A percentile compares a stretch with the other conserved stretches of the same genome.
phyloP scores from a whole-genome alignment of 2,888 invertebrate genomes.

The Eupithecia inturbata region DNA sequence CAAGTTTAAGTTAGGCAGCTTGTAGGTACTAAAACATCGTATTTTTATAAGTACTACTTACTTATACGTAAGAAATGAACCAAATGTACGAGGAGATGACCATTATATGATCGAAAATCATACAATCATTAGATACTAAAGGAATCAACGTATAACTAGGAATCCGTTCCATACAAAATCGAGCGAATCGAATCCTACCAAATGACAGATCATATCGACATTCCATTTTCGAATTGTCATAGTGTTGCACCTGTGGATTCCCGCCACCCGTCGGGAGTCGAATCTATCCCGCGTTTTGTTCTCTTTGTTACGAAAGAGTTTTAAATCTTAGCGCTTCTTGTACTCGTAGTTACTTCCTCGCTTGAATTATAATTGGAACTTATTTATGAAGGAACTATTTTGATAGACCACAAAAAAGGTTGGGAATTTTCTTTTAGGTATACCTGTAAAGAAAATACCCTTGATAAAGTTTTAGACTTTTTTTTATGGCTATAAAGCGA shows the following conservation, averaged over 20 bases:
- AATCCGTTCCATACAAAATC: constrained; percentile 45
- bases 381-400: constrained; percentile 8
- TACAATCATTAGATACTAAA: constrained; percentile 29
- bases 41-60: too few species aligned
- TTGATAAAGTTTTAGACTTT: neutral
- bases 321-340: constrained; percentile 33
- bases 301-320: constrained; percentile 36
- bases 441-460: neutral
- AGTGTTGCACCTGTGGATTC: constrained; percentile 59
- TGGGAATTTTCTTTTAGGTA: neutral
- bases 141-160: constrained; percentile 28
- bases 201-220: constrained; percentile 64
- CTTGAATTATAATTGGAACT: constrained; percentile 22
- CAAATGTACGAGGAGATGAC: constrained; percentile 11
- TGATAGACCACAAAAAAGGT: neutral
- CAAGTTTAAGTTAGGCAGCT: neutral
- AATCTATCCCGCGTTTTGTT: constrained; percentile 56
- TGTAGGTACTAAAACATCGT: neutral
- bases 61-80: neutral
- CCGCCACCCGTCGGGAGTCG: constrained; percentile 60
- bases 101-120: constrained; percentile 25
- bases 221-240: constrained; percentile 64
- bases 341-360: constrained; percentile 37
- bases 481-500: neutral
- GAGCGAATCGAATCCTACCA: constrained; percentile 63